Evolutionary conservation across 2,888 invertebrate genomes (phyloP), one percentile per base, ranked within the genome.

Genomic region (Drepana falcataria): DNA sequence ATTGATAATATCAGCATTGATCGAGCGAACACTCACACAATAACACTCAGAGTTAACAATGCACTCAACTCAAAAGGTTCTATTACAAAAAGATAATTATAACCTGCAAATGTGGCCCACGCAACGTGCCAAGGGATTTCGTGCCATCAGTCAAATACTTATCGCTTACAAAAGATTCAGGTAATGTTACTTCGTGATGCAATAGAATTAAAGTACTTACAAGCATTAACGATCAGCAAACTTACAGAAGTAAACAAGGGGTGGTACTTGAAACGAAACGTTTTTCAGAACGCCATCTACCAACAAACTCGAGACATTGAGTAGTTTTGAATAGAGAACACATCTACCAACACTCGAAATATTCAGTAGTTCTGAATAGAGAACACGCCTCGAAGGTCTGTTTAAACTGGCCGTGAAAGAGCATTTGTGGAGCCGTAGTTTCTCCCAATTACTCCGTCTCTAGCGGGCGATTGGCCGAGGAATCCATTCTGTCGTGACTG

Each of bases 401-500:
- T 58, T 55, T 66, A 61, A 58, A 71, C 71, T 85, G 85, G 87
- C 61, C 77, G 68, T 62, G 65, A 70, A 77, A 66, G 72, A 83
- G 85, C 82, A 83, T 82, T 84, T 83, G 85, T 81, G 85, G 86
- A 85, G 82, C 84, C 77, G 79, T 80, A 87, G 87, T 89, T 88
- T 89, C 88, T 86, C 86, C 88, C 88, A 91, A 91, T 91, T 91
- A 91, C 87, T 83, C 72, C 81, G 85, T 79, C 84, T 85, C 87
- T 87, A 85, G 85, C 78, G 79, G 70, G 76, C 85, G 83, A 88
- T 87, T 88, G 87, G 87, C 81, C 75, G 80, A 85, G 81, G 88
- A 88, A 88, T 88, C 88, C 85, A 81, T 83, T 79, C 81, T 87
- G 88, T 90, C 90, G 89, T 90, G 90, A 90, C 89, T 86, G 81